A percentile compares a stretch with the other conserved stretches of the same genome.
Conservation (phyloP, 2,113 vertebrate genomes). For the Mesitornis unicolor region DNA sequence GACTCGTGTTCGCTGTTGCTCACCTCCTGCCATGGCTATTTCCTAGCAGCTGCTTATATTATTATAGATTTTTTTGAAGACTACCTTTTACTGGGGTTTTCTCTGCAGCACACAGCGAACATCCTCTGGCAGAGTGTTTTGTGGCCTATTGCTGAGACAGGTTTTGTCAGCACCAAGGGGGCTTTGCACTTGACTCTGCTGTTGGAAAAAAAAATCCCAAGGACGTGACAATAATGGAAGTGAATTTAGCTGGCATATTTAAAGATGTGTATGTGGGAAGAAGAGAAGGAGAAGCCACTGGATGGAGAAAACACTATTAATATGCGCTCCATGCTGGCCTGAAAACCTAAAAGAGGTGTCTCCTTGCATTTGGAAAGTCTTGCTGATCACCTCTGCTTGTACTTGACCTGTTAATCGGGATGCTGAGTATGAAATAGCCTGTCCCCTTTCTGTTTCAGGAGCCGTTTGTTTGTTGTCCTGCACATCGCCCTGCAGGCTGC, state of each 20-base stretch:
- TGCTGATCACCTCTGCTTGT: background rate
- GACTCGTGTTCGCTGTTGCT: background rate
- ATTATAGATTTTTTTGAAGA: background rate
- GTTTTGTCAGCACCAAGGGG: background rate
- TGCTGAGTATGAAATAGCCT: background rate
- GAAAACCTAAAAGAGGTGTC: conserved; percentile 46
- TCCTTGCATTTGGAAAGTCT: conserved; percentile 10
- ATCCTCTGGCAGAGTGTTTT: background rate
- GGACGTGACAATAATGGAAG: background rate
- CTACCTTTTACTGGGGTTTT: background rate
- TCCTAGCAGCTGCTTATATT: background rate
- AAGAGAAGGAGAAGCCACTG: background rate
- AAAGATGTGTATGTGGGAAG: background rate
- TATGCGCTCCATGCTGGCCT: conserved; percentile 21
- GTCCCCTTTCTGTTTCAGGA: conserved; percentile 72
- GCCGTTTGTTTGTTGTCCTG: conserved; percentile 80
- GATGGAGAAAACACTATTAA: conserved; percentile 16
- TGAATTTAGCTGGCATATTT: background rate
- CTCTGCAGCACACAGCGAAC: background rate
- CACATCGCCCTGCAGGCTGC: conserved; percentile 82
- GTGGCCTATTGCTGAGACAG: background rate
- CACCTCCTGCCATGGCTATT: background rate
- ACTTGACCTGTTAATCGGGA: conserved; percentile 4
- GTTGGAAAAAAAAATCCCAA: background rate
- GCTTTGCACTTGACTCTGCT: background rate